Evolutionary conservation across 2,888 invertebrate genomes (phyloP), one percentile per base, ranked within the genome.

Genomic region (Diplolepis rosae): DNA sequence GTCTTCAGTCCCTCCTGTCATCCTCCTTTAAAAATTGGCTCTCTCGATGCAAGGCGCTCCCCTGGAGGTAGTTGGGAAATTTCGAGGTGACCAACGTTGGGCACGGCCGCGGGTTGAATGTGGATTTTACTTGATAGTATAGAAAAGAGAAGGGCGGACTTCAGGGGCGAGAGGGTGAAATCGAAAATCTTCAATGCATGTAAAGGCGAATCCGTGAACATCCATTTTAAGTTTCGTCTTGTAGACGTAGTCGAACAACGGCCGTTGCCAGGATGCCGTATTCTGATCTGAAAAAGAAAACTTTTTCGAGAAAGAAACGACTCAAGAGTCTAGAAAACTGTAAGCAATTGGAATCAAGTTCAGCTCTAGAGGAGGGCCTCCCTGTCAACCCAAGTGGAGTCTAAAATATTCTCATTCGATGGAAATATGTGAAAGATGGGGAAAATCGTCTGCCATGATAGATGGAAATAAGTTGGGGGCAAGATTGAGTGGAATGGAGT

Each of bases 171-270:
- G 30, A 28, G 18, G 18, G 51, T 18, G 35, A 65, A 39, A 30
- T 6, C 35, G 66, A 69, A n/a, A 76, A 74, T 74, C 65, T 61
- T 50, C 68, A 67, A 74, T 70, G 72, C 72, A 54, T 50, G 72
- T 72, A 35, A 48, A 56, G 69, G 66, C 54, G 45, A 22, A 48
- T 61, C 71, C 66, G 30, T 28, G 30, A 54, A 65, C 69, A 52
- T 70, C 61, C 72, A 74, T 74, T 74, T 72, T 70, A 74, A 74
- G 71, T 74, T 70, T 72, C 52, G 45, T 54, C 71, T 77, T 73
- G 56, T 52, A 71, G 71, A 72, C 68, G 74, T 71, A 73, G 66
- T 61, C 35, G 35, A 70, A 70, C 69, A 69, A 68, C 69, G 67
- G 70, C 65, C 69, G 69, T 76, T 71, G 69, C 72, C 72, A 71